A percentile compares a stretch with the other conserved stretches of the same genome.
Evolutionary conservation across 37 sponge, comb jelly and placozoan species (phyloP).

Genomic region (Halisarca cf. caerulea): DNA sequence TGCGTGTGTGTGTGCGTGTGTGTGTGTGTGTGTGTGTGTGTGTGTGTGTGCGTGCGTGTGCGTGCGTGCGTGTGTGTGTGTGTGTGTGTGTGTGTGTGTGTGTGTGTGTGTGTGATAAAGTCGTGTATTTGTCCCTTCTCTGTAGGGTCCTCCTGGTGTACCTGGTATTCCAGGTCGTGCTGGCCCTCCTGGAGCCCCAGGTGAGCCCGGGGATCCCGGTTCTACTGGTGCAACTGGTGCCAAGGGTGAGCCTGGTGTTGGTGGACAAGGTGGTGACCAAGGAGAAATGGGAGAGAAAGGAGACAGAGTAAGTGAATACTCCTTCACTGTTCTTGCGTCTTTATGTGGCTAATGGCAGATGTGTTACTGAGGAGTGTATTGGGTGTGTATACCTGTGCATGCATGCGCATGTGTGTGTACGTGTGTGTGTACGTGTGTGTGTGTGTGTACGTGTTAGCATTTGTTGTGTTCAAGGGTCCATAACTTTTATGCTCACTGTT

Average conservation of each 20-base stretch:
- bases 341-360: no score
- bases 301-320: not conserved
- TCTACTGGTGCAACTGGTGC: not conserved
- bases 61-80: no score
- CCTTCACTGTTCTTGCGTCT: no score
- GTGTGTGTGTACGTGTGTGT: no score
- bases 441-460: no score
- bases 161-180: slow-evolving; percentile 6
- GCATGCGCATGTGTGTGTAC: no score
- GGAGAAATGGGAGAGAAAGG: slow-evolving; percentile 7
- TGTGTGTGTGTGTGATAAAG: no score
- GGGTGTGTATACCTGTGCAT: no score
- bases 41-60: no score
- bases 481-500: not conserved
- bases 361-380: no score
- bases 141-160: not conserved
- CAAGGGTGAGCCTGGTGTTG: not conserved
- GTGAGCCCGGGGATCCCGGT: not conserved
- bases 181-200: not conserved
- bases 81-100: no score
- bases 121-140: no score
- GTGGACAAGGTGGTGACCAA: not conserved
- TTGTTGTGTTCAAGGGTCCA: not conserved
- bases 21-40: not conserved
- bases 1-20: not conserved